phyloP scores from a whole-genome alignment of 2,888 invertebrate species.

The Coenonympha glycerion region DNA sequence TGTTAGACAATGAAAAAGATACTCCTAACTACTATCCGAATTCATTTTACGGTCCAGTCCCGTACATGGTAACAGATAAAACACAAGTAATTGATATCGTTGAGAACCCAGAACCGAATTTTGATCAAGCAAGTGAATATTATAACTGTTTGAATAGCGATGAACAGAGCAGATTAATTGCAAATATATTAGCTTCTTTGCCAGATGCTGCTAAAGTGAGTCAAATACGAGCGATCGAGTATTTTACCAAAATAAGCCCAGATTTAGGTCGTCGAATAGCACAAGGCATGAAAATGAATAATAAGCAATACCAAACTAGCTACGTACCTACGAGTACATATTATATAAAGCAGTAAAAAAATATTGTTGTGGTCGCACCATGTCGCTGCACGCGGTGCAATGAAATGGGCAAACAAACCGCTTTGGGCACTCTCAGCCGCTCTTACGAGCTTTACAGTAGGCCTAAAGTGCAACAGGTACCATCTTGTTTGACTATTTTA shows the following conservation, averaged over 20 bases:
- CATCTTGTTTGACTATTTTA: too few relatives aligned
- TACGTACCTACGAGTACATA: too few relatives aligned
- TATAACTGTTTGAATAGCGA: neutral
- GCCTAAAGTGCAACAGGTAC: too few relatives aligned
- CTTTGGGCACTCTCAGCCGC: too few relatives aligned
- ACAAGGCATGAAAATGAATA: too few relatives aligned
- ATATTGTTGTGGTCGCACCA: too few relatives aligned
- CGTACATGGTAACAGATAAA: constrained; percentile 51
- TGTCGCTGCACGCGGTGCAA: too few relatives aligned
- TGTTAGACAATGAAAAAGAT: constrained; percentile 84
- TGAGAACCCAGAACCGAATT: neutral
- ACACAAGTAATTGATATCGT: neutral
- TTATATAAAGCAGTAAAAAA: too few relatives aligned
- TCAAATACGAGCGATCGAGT: neutral
- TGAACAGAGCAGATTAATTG: neutral
- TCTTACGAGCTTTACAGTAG: too few relatives aligned
- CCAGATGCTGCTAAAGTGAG: neutral
- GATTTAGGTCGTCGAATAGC: neutral
- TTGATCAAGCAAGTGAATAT: neutral
- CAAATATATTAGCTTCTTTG: neutral
- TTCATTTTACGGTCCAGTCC: constrained; percentile 89
- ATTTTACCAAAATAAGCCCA: neutral
- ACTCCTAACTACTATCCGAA: too few relatives aligned
- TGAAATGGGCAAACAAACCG: too few relatives aligned
- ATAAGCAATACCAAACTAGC: too few relatives aligned